These are phyloP conservation scores for Plusia festucae DNA, from an alignment of 2,888 invertebrate species.

Conservation along the genomic window DNA sequence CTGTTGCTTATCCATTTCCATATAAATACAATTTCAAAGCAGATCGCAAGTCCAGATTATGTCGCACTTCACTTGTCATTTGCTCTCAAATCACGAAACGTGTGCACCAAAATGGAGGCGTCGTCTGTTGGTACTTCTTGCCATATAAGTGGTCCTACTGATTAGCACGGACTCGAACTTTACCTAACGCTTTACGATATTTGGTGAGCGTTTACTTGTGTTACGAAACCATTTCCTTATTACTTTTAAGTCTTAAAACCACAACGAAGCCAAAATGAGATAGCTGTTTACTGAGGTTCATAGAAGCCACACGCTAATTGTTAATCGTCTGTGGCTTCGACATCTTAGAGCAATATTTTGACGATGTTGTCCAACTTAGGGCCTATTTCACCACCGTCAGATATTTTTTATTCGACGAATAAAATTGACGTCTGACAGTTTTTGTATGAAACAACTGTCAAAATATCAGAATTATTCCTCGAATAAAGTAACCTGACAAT, in stretches of 20 bases:
- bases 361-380: not conserved
- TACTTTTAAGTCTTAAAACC: not conserved
- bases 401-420: no score
- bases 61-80: constrained; percentile 29
- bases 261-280: not conserved
- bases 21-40: not conserved
- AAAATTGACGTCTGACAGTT: no score
- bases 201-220: constrained; percentile 43
- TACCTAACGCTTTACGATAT: constrained; percentile 47
- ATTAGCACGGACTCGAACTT: constrained; percentile 46
- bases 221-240: constrained; percentile 35
- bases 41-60: not conserved
- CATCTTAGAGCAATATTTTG: not conserved
- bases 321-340: not conserved
- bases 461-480: no score
- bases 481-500: no score
- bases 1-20: not conserved
- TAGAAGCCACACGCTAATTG: not conserved
- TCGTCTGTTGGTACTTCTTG: constrained; percentile 14
- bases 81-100: constrained; percentile 46
- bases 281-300: constrained; percentile 1
- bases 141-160: constrained; percentile 42
- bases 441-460: no score
- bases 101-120: constrained; percentile 35
- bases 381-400: no score